phyloP scores from a whole-genome alignment of 2,888 invertebrate genomes.

The Eumacrocentrus americanus region DNA sequence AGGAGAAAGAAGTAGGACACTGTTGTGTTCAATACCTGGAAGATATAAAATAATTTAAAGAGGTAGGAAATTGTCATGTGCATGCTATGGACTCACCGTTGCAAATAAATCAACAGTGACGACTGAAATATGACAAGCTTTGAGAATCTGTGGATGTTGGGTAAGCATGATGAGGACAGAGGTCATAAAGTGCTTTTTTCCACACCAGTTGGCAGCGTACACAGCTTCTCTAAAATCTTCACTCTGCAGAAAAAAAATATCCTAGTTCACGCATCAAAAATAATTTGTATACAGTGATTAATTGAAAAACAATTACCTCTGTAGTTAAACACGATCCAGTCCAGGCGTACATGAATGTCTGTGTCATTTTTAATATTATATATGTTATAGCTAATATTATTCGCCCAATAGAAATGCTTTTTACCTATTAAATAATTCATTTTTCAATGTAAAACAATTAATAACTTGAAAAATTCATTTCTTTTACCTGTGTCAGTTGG shows the following conservation, averaged over 20 bases:
- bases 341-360: no score
- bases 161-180: no score
- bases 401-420: constrained; percentile 16
- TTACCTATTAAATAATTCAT: constrained; percentile 10
- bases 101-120: constrained; percentile 33
- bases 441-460: no score
- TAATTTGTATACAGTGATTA: no score
- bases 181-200: constrained; percentile 17
- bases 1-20: no score
- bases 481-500: constrained; percentile 40
- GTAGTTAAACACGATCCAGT: constrained; percentile 27
- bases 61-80: no score
- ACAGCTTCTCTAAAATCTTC: constrained; percentile 12
- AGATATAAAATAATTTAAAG: no score
- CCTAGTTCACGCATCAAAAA: not conserved
- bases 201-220: constrained; percentile 28
- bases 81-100: no score
- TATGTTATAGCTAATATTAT: constrained; percentile 14
- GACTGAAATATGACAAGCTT: constrained; percentile 21
- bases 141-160: constrained; percentile 19
- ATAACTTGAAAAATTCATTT: no score
- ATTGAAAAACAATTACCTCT: no score
- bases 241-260: not conserved
- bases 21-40: no score
- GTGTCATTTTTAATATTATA: constrained; percentile 23